phyloP scores from a whole-genome alignment of 2,113 vertebrate species.

The Capreolus pygargus region DNA sequence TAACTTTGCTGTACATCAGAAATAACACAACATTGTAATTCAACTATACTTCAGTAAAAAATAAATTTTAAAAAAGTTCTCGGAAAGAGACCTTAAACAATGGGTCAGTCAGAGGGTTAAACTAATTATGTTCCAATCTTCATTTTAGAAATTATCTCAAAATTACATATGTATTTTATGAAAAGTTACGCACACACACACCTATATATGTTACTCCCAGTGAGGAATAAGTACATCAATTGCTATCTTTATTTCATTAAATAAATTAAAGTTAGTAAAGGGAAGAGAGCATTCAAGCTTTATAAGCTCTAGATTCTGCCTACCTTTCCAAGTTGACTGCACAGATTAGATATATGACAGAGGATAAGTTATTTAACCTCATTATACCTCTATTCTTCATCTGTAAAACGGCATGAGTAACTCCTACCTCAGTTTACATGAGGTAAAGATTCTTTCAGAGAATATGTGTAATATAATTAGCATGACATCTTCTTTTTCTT shows the following conservation, averaged over 20 bases:
- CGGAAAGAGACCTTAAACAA: not conserved
- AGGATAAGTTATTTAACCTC: not conserved
- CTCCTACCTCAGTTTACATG: not conserved
- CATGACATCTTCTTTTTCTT: not conserved
- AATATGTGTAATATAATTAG: not conserved
- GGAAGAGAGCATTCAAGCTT: not conserved
- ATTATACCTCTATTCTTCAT: not conserved
- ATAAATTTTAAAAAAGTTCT: not conserved
- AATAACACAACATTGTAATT: not conserved
- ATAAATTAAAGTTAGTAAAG: not conserved
- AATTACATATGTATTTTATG: not conserved
- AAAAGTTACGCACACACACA: not conserved
- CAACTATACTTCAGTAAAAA: not conserved
- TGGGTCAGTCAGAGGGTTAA: not conserved
- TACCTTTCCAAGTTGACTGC: not conserved
- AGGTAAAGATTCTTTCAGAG: not conserved
- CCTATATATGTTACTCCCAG: not conserved
- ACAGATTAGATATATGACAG: not conserved
- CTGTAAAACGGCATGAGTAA: not conserved
- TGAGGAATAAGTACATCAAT: not conserved
- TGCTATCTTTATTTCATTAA: not conserved
- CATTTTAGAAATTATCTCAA: not conserved
- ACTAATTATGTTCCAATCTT: not conserved
- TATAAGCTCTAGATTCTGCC: not conserved
- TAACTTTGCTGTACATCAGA: not conserved